Evolutionary conservation across 2,888 invertebrate species (phyloP), one percentile per base, ranked within the genome.

Genomic region (Seira ritae): DNA sequence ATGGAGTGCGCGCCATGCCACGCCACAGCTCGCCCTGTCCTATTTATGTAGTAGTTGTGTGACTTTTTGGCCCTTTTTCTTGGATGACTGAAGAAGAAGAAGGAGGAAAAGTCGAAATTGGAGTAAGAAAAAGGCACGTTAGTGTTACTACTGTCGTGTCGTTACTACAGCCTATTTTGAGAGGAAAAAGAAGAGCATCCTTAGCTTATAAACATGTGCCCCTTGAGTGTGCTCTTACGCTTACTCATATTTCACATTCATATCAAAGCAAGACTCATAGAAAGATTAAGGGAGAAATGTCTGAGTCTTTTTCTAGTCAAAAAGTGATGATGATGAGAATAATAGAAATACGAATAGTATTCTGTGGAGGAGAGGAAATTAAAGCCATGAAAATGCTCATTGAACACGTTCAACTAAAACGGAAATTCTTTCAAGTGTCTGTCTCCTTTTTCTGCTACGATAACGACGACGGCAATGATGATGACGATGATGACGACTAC

Each of bases 341-440:
- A 82, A 82, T 72, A 77, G 73, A 24, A 60, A 24, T n/a, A n/a
- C 42, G 42, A 4, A 8, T 42, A 70, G 68, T 84, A 50, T 20
- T 72, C 66, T 69, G 20, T 20, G 55, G 77, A 78, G 79, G n/a
- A n/a, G n/a, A 77, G 80, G 77, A 82, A 79, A 85, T 80, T 77
- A 86, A 85, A 87, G 83, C 85, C 85, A 85, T 86, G 84, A 81
- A 85, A 84, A 84, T 80, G 81, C 79, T 77, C 24, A 83, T 84
- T 80, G 79, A 85, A 85, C 87, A 86, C 87, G 85, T 85, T 87
- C 73, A 77, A 77, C 69, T 83, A 68, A 42, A 23, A 73, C 73
- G 78, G 78, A 83, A 83, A 83, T 78, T 77, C 83, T 73, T 83
- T 60, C 60, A 42, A 42, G 42, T 42, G 42, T 42, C 42, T n/a